Evolutionary conservation across 2,113 vertebrate species (phyloP).

Genomic region (Odocoileus hemionus): DNA sequence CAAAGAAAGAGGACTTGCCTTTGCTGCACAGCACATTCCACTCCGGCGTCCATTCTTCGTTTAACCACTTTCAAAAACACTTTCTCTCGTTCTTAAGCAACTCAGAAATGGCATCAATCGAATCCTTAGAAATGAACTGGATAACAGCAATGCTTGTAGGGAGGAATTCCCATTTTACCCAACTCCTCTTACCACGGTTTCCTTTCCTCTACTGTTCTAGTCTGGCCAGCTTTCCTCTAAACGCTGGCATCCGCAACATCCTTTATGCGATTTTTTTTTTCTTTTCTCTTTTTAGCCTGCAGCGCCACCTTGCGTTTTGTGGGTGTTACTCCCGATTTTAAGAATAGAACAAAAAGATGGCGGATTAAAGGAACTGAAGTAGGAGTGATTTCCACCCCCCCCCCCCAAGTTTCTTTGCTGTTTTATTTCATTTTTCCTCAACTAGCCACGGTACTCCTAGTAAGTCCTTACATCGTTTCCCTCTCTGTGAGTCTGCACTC

Average conservation of each 20-base stretch:
- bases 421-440: not conserved
- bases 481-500: not conserved
- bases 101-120: not conserved
- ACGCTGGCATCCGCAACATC: not conserved
- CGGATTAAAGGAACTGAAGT: not conserved
- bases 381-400: not conserved
- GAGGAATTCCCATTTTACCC: not conserved
- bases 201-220: not conserved
- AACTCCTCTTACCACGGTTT: not conserved
- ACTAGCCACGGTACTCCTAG: not conserved
- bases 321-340: not conserved
- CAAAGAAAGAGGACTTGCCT: constrained; percentile 68
- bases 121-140: constrained; percentile 7
- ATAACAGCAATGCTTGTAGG: not conserved
- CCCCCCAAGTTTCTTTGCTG: not conserved
- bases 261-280: not conserved
- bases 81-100: not conserved
- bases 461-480: not conserved
- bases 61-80: not conserved
- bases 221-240: not conserved
- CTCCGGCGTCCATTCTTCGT: constrained; percentile 25
- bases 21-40: not conserved
- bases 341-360: not conserved
- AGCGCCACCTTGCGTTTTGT: constrained; percentile 67
- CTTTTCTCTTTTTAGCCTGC: constrained; percentile 44